These are phyloP conservation scores for Oxystoma pomonae DNA, from an alignment of 2,888 invertebrate genomes.

Conservation along the genomic window DNA sequence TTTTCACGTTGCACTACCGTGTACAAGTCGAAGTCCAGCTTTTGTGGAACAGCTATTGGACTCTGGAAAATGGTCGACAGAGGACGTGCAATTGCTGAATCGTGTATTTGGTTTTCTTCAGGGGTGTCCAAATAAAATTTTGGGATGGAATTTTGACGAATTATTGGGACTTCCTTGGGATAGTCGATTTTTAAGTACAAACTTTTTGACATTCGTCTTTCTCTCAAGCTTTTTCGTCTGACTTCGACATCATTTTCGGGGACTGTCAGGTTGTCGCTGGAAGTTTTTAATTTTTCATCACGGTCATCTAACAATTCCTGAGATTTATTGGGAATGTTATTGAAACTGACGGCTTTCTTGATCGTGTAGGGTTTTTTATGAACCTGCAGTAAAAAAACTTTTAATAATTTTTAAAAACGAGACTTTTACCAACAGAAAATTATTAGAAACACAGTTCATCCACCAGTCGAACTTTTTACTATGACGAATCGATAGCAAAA, in stretches of 20 bases:
- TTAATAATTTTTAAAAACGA: not conserved
- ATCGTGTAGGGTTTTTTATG: constrained; percentile 13
- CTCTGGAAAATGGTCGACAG: constrained; percentile 39
- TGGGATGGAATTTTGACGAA: constrained; percentile 45
- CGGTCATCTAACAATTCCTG: constrained; percentile 19
- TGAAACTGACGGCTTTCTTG: constrained; percentile 33
- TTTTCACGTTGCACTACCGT: constrained; percentile 47
- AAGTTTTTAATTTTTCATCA: constrained; percentile 12
- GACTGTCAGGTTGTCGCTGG: constrained; percentile 13
- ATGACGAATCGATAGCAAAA: no score
- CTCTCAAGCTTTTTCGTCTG: constrained; percentile 41
- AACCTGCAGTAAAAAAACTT: constrained; percentile 18
- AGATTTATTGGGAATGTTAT: constrained; percentile 27
- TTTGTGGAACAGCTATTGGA: constrained; percentile 35
- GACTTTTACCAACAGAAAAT: not conserved
- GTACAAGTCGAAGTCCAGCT: constrained; percentile 41
- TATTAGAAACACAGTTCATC: no score
- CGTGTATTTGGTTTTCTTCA: constrained; percentile 37
- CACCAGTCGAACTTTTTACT: no score
- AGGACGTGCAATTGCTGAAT: constrained; percentile 34
- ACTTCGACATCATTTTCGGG: constrained; percentile 27
- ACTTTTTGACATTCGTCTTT: constrained; percentile 43
- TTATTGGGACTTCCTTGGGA: constrained; percentile 43
- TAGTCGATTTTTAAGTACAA: constrained; percentile 39
- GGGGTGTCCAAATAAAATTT: constrained; percentile 47